Evolutionary conservation across 2,113 vertebrate species (phyloP).

Genomic region (Miniopterus natalensis): DNA sequence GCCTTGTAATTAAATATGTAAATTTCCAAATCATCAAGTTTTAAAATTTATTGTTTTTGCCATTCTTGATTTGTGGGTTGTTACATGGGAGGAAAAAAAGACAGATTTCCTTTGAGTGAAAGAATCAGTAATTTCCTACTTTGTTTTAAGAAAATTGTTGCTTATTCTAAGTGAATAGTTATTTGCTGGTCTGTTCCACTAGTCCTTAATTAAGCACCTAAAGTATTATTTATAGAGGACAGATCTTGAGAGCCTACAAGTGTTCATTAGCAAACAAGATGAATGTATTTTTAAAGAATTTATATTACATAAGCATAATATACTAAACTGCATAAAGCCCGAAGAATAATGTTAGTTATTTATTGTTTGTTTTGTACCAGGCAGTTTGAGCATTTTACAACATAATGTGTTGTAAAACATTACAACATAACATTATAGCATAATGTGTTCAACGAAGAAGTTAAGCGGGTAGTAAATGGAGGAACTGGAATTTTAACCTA

Average conservation of each 20-base stretch:
- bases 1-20: conserved; percentile 39
- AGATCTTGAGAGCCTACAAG: background rate
- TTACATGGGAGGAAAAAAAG: background rate
- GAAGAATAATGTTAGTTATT: conserved; percentile 44
- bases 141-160: background rate
- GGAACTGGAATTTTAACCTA: conserved; percentile 26
- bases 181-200: background rate
- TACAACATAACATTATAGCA: conserved; percentile 1
- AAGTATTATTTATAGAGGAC: conserved; percentile 1
- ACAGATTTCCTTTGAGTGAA: conserved; percentile 37
- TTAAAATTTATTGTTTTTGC: conserved; percentile 48
- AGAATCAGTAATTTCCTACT: background rate
- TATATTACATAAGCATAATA: conserved; percentile 28
- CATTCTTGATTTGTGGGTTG: conserved; percentile 9
- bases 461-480: conserved; percentile 19
- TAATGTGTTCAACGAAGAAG: conserved; percentile 10
- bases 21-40: conserved; percentile 34
- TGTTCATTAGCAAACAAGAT: conserved; percentile 41
- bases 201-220: conserved; percentile 19
- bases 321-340: conserved; percentile 32
- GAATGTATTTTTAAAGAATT: conserved; percentile 26
- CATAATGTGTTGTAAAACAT: background rate
- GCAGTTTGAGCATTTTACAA: conserved; percentile 22
- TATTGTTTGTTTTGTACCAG: conserved; percentile 46
- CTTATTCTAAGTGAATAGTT: conserved; percentile 13